Percentiles rank a stretch among this genome's conserved stretches.
phyloP scores from a whole-genome alignment of 2,797 vertebrate genomes.

The Echeneis naucrates region DNA sequence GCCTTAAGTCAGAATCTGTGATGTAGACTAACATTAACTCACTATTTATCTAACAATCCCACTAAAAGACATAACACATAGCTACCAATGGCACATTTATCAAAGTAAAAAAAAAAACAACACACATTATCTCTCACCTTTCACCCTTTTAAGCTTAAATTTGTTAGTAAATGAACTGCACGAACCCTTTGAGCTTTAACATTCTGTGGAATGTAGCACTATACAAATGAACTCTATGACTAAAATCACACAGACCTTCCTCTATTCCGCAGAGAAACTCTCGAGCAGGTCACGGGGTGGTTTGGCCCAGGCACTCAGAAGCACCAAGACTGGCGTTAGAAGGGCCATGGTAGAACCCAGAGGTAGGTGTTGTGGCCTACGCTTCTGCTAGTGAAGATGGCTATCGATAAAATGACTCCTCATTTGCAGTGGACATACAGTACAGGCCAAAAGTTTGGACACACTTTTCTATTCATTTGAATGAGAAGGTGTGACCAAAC shows the following conservation, averaged over 20 bases:
- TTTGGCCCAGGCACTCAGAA: conserved; percentile 46
- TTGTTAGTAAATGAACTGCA: conserved; percentile 41
- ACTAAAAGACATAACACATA: conserved; percentile 37
- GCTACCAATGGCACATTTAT: conserved; percentile 66
- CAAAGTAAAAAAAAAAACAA: conserved; percentile 28
- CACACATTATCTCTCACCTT: conserved; percentile 12
- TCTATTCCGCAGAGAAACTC: conserved; percentile 3
- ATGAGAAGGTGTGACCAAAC: too few species aligned
- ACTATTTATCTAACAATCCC: conserved; percentile 7
- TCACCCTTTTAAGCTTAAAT: conserved; percentile 48
- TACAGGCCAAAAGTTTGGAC: too few species aligned
- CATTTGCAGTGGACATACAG: conserved; percentile 38
- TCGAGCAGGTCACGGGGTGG: conserved; percentile 39
- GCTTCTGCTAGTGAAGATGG: conserved; percentile 16
- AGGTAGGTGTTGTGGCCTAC: conserved; percentile 34
- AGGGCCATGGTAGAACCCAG: conserved; percentile 23
- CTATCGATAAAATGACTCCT: background rate
- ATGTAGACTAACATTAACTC: conserved; percentile 36
- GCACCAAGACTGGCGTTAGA: conserved; percentile 41
- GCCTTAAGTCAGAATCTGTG: conserved; percentile 3
- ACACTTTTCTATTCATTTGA: too few species aligned
- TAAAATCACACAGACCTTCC: conserved; percentile 24
- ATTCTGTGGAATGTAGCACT: conserved; percentile 75
- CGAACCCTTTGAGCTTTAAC: conserved; percentile 47
- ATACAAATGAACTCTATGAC: conserved; percentile 26